Percentiles rank a stretch among this genome's conserved stretches.
These are phyloP conservation scores for Chiroxiphia lanceolata DNA, from an alignment of 2,797 vertebrate genomes.

Conservation along the genomic window DNA sequence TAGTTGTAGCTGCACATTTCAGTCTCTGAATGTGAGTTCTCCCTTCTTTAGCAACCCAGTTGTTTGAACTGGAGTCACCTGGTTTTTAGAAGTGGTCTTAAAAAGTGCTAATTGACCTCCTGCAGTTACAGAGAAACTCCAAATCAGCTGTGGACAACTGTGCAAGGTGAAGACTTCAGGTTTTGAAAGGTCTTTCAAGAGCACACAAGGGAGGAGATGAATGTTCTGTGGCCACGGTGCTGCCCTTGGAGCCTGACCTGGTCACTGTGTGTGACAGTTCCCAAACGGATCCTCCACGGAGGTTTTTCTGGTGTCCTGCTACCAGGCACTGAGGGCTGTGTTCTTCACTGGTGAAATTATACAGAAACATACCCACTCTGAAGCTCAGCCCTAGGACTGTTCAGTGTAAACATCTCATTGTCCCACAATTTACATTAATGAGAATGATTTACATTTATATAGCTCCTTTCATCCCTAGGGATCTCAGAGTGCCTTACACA, in stretches of 20 bases:
- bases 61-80: neutral
- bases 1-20: neutral
- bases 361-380: neutral
- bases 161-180: neutral
- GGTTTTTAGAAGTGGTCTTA: neutral
- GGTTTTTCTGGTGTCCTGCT: neutral
- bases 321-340: neutral
- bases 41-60: neutral
- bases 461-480: slow-evolving; percentile 38
- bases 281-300: neutral
- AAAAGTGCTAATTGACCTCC: neutral
- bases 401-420: neutral
- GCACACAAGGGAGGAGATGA: neutral
- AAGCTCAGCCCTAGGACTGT: neutral
- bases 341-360: neutral
- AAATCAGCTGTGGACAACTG: neutral
- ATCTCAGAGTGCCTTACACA: neutral
- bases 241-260: neutral
- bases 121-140: neutral
- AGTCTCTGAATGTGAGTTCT: neutral
- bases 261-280: neutral
- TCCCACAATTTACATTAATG: slow-evolving; percentile 63
- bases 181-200: neutral
- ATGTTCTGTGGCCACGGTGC: neutral
- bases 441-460: slow-evolving; percentile 67